Conservation (phyloP, 2,113 vertebrate genomes). For the Misgurnus anguillicaudatus region DNA sequence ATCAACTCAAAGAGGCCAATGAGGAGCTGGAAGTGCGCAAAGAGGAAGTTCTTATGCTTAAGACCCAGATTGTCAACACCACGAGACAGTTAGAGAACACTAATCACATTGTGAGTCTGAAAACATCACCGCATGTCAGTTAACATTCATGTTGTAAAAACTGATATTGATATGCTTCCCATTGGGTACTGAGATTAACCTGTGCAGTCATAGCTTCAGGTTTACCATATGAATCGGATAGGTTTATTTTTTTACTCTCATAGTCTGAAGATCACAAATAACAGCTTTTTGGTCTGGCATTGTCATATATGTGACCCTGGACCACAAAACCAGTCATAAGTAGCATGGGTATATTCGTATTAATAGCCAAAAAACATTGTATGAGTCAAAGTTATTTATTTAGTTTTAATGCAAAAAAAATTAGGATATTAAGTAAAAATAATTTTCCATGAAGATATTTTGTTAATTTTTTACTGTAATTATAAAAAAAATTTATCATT, state of each 20-base stretch:
- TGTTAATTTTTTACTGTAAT: too few species aligned
- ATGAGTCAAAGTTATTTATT: too few species aligned
- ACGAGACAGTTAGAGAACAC: slow-evolving; percentile 70
- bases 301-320: background rate
- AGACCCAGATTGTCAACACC: slow-evolving; percentile 83
- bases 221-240: background rate
- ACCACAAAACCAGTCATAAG: background rate
- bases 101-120: slow-evolving; percentile 65
- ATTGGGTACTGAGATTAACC: background rate
- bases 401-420: too few species aligned
- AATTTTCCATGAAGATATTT: too few species aligned
- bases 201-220: background rate
- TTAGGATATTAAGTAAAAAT: too few species aligned
- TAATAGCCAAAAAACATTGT: too few species aligned
- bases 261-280: background rate
- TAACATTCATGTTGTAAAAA: background rate
- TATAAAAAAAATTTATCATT: too few species aligned
- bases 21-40: slow-evolving; percentile 96
- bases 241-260: background rate
- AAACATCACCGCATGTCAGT: background rate
- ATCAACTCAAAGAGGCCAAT: slow-evolving; percentile 83
- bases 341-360: too few species aligned
- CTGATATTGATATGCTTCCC: background rate
- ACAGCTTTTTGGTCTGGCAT: background rate
- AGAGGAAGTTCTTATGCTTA: slow-evolving; percentile 92